Base-by-base conservation (phyloP, 2,797 vertebrate species). In the Nannoperca obscura region DNA sequence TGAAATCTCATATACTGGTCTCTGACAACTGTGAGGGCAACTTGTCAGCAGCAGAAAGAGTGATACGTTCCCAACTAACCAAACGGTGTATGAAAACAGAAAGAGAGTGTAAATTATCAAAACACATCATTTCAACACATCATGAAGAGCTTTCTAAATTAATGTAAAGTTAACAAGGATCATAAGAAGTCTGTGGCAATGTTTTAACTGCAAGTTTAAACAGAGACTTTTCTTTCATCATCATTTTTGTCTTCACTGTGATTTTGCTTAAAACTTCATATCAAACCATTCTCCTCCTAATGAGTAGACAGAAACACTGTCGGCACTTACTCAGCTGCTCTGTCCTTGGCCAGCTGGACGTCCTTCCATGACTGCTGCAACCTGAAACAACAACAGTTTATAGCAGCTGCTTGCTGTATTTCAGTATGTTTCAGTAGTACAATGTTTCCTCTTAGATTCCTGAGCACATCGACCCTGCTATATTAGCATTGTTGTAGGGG, bases 331-430 rank as follows among this genome's bases (percentile, higher is more conserved):
- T 92, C 65, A 9, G 90, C 72, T 20, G 80, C 93, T 64, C 73
- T 85, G n/a, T 92, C 91, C 0, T 81, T 88, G 40, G 94, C 86
- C 59, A 85, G 72, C 76, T 93, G 86, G 36, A 87, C 69, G 42
- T 95, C 93, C 44, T 91, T 90, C 86, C 93, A 88, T 1, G 94
- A 93, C 80, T 92, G 76, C 89, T 95, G 92, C 82, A 93, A 85
- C 76, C 95, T 96, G 61, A 54, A 88, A 82, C 42, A 55, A 38
- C 9, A 64, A 40, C 7, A 62, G 3, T 1, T 47, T 69, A 73
- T 30, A 70, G 3, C 8, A 40, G 3, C 3, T 15, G 7, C 0
- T 15, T 46, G 7, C 0, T 22, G 3, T 0, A 17, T 46, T 38
- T 71, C 14, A 53, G 2, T 6, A 53, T 7, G 11, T 27, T 15